Base-by-base conservation (phyloP, 2,888 invertebrate genomes). In the Spilosoma lubricipeda region DNA sequence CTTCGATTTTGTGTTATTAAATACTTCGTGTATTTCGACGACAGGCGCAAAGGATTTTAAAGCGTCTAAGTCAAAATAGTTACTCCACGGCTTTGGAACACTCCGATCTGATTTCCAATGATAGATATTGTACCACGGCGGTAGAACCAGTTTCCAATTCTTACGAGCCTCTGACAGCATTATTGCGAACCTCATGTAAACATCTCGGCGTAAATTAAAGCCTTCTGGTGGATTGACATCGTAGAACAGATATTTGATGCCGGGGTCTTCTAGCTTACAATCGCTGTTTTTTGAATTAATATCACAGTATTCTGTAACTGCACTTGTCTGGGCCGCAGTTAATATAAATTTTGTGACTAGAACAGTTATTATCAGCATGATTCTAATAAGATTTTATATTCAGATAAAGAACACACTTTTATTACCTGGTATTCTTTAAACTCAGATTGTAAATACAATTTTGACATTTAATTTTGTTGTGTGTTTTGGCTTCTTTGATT, bases 171-270 rank as follows among this genome's bases (percentile, higher is more conserved):
- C 96, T 48, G 97, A 96, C 0, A 98, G 96, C 89, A 99, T 97
- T 68, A 98, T 97, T 2, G 99, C 99, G 86, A 99, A 96, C 83
- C 99, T 96, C 96, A 99, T 97, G 88, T 99, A 99, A 3, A 99
- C 99, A 95, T 99, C 99, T 56, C 99, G 96, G 27, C 99, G 96
- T 78, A 99, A 96, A 95, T 99, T 99, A 90, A 99, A 99, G 0
- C 99, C 99, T 96, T 99, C 99, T 0, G 98, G 97, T 4, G 97
- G 97, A 95, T 99, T 99, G 0, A 99, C 98, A 90, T 99, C 99
- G 92, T 99, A 99, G 70, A 99, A 96, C 73, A 99, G 93, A 87
- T 97, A 98, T 86, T 98, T 98, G 76, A 86, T 69, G 9, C 63
- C 52, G 18, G 77, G 52, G 23, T 48, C 36, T 13, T 75, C 56